Conservation (phyloP, 1,140 invertebrate genomes). For the Formica exsecta region DNA sequence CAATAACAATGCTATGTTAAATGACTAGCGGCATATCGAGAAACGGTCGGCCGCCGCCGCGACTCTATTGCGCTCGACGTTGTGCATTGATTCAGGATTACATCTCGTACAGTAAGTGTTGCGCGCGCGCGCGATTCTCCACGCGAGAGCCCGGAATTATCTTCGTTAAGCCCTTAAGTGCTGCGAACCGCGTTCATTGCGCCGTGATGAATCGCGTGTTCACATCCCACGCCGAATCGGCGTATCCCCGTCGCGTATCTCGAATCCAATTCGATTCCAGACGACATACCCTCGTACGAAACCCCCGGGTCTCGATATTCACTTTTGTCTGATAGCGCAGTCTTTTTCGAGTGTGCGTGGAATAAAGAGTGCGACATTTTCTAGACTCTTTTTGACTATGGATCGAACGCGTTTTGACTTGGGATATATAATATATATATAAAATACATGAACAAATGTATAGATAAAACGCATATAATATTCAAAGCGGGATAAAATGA, state of each 20-base stretch:
- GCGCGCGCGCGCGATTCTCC: slow-evolving; percentile 54
- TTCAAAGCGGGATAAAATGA: slow-evolving; percentile 47
- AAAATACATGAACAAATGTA: slow-evolving; percentile 9
- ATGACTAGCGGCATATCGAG: slow-evolving; percentile 65
- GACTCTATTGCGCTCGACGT: slow-evolving; percentile 19
- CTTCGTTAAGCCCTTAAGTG: slow-evolving; percentile 63
- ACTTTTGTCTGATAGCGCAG: not conserved
- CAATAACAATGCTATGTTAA: slow-evolving; percentile 68
- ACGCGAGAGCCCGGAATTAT: slow-evolving; percentile 58
- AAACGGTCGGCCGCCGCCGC: not conserved
- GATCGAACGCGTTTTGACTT: slow-evolving; percentile 53
- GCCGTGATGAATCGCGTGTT: slow-evolving; percentile 16
- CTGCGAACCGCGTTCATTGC: slow-evolving; percentile 56
- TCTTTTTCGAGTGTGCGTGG: slow-evolving; percentile 33
- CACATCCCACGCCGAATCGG: slow-evolving; percentile 7
- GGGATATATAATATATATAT: slow-evolving; percentile 37
- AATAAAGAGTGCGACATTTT: slow-evolving; percentile 50
- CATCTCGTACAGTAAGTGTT: slow-evolving; percentile 53
- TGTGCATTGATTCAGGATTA: slow-evolving; percentile 67
- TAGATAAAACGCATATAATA: slow-evolving; percentile 49
- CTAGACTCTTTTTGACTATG: slow-evolving; percentile 57
- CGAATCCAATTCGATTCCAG: slow-evolving; percentile 44
- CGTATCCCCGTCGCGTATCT: slow-evolving; percentile 9
- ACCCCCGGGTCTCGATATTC: slow-evolving; percentile 32
- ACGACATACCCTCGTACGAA: not conserved